Percentiles rank a stretch among this genome's conserved stretches.
These are phyloP conservation scores for Choloepus didactylus DNA, from an alignment of 2,797 vertebrate genomes.

Conservation along the genomic window DNA sequence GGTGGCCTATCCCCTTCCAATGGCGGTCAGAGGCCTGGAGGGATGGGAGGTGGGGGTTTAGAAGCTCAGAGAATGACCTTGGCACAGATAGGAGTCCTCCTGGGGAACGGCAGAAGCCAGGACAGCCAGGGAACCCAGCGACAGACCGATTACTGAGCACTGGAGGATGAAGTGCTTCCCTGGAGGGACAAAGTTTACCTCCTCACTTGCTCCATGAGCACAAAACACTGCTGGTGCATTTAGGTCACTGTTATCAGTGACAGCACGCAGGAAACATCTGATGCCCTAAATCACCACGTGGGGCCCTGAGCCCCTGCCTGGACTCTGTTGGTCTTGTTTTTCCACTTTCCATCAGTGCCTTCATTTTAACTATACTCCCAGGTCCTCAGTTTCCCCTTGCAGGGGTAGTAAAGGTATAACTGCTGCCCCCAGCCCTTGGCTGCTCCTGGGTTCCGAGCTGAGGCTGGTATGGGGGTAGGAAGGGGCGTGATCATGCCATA, in stretches of 20 bases:
- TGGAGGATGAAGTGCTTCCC: not conserved
- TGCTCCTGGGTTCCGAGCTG: not conserved
- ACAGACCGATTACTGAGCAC: not conserved
- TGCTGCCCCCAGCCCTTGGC: not conserved
- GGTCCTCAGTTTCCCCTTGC: not conserved
- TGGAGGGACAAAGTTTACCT: rapidly evolving
- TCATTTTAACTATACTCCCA: not conserved
- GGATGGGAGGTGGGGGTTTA: not conserved
- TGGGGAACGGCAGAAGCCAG: not conserved
- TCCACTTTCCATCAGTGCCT: not conserved
- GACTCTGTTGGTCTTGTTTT: not conserved
- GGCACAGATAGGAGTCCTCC: not conserved
- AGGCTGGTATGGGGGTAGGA: not conserved
- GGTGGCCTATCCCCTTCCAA: not conserved
- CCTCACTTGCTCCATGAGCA: not conserved
- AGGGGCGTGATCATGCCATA: not conserved
- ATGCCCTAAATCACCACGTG: rapidly evolving
- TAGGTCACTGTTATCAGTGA: not conserved
- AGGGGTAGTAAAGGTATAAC: too few relatives aligned
- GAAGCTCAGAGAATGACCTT: not conserved
- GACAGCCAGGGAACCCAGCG: rapidly evolving
- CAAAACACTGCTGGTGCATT: too few relatives aligned
- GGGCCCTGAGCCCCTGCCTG: not conserved
- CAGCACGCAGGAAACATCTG: not conserved
- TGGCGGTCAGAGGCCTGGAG: not conserved